phyloP scores from a whole-genome alignment of 2,888 invertebrate species.

The Lacanobia wlatinum region DNA sequence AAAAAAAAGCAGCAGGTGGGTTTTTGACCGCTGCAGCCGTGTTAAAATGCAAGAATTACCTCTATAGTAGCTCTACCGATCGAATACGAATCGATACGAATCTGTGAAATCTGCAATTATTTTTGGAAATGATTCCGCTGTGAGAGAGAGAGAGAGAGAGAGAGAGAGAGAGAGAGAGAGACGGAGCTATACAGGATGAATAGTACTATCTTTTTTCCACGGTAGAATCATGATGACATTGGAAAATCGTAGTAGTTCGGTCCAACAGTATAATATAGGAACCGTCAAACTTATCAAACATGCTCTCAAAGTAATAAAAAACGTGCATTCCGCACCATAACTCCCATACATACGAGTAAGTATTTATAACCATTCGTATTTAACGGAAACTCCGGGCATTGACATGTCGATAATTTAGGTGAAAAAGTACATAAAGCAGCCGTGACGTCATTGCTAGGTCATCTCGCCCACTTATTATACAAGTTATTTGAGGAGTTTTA shows the following conservation, averaged over 20 bases:
- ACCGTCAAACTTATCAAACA: not conserved
- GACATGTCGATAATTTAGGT: slow-evolving; percentile 29
- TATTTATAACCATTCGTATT: slow-evolving; percentile 9
- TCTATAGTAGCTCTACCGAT: too few species aligned
- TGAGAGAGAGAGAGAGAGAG: too few species aligned
- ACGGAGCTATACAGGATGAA: too few species aligned
- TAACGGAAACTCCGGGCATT: slow-evolving; percentile 32
- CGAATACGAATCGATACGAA: too few species aligned
- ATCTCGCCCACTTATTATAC: not conserved
- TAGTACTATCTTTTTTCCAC: too few species aligned
- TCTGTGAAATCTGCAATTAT: not conserved
- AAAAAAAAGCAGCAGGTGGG: too few species aligned
- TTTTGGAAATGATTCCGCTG: too few species aligned
- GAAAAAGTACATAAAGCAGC: slow-evolving; percentile 18
- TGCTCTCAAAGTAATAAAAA: slow-evolving; percentile 6
- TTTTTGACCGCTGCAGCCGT: too few species aligned
- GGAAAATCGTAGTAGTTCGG: too few species aligned
- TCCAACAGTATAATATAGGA: not conserved
- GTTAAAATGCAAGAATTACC: too few species aligned
- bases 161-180: too few species aligned
- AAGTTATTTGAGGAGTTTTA: not conserved
- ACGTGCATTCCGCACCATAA: not conserved
- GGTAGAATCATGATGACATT: too few species aligned
- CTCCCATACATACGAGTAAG: not conserved
- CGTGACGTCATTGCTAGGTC: slow-evolving; percentile 10